Percentiles rank a stretch among this genome's conserved stretches.
Evolutionary conservation across 2,113 vertebrate species (phyloP).

Genomic region (Urocolius indicus): DNA sequence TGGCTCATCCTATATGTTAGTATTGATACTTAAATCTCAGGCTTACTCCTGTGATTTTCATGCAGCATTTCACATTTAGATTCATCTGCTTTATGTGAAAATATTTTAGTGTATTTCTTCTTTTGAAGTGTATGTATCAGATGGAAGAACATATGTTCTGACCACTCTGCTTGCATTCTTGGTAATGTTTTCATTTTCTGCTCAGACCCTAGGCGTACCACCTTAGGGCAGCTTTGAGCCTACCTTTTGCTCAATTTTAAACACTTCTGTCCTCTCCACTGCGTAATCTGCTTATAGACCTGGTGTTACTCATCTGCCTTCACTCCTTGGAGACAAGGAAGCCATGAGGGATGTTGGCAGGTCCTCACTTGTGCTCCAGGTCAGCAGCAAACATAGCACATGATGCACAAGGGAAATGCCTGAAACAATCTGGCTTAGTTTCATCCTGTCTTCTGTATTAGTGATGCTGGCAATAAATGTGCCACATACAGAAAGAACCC

Average conservation of each 20-base stretch:
- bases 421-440: not conserved
- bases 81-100: not conserved
- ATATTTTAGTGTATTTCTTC: not conserved
- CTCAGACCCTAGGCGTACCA: not conserved
- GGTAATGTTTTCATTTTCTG: not conserved
- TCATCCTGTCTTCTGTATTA: not conserved
- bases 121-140: not conserved
- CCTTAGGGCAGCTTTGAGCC: not conserved
- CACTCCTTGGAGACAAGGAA: not conserved
- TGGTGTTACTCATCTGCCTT: not conserved
- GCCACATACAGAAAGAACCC: not conserved
- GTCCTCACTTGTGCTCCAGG: rapidly evolving
- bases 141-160: not conserved
- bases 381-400: not conserved
- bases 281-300: not conserved
- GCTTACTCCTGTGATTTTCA: not conserved
- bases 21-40: not conserved
- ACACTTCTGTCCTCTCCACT: not conserved
- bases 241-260: not conserved
- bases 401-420: rapidly evolving
- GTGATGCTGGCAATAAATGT: not conserved
- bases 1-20: not conserved
- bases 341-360: not conserved
- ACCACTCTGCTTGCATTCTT: not conserved
- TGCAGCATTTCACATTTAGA: not conserved